phyloP scores from a whole-genome alignment of 2,113 vertebrate species.

The Micronycteris hirsuta region DNA sequence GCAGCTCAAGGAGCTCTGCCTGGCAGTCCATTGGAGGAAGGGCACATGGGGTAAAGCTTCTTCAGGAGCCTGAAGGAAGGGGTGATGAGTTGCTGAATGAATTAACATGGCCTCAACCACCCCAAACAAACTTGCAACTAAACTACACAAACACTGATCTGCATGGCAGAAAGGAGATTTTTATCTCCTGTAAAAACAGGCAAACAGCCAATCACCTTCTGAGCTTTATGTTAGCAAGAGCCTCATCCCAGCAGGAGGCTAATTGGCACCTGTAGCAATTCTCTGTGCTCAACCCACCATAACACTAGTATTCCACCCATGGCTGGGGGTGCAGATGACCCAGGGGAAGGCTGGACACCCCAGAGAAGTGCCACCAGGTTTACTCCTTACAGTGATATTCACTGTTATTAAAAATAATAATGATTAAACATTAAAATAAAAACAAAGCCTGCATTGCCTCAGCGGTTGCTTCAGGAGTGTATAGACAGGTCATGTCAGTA shows the following conservation, averaged over 20 bases:
- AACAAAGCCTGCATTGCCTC: background rate
- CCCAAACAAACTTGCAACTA: background rate
- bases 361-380: background rate
- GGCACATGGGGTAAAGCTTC: background rate
- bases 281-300: background rate
- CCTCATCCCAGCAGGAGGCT: background rate
- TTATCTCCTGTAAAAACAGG: constrained; percentile 36
- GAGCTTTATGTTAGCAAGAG: background rate
- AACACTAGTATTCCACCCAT: background rate
- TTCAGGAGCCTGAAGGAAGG: background rate
- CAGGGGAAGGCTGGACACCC: background rate
- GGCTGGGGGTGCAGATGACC: background rate
- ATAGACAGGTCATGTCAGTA: background rate
- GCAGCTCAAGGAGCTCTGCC: background rate
- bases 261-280: background rate
- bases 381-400: background rate
- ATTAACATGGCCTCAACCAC: background rate
- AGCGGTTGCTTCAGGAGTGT: background rate
- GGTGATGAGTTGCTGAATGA: background rate
- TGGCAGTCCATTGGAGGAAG: background rate
- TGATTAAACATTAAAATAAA: constrained; percentile 39
- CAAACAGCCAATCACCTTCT: background rate
- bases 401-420: background rate
- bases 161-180: background rate
- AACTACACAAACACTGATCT: background rate